phyloP scores from a whole-genome alignment of 1,140 invertebrate species.

The Calliopsis andreniformis region DNA sequence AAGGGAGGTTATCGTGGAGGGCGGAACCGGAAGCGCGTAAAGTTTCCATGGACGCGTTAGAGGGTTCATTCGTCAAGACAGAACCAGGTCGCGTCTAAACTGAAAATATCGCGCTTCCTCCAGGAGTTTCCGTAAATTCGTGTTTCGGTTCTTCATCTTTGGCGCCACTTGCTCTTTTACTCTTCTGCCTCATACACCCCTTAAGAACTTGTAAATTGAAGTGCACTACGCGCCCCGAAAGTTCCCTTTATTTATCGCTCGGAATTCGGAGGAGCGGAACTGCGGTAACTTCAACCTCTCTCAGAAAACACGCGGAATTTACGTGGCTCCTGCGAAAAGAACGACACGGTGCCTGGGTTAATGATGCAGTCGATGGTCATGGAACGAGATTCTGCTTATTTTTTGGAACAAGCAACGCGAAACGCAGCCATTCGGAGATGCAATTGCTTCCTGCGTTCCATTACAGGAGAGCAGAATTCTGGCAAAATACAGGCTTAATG shows the following conservation, averaged over 20 bases:
- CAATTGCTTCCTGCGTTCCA: background rate
- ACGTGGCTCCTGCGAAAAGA: slow-evolving; percentile 16
- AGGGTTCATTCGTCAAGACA: slow-evolving; percentile 38
- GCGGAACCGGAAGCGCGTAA: background rate
- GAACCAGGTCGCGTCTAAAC: slow-evolving; percentile 53
- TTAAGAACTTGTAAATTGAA: slow-evolving; percentile 50
- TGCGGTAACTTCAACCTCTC: slow-evolving; percentile 14
- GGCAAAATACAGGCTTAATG: background rate
- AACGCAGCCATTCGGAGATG: background rate
- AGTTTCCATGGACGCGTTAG: background rate
- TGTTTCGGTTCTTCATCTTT: slow-evolving; percentile 46
- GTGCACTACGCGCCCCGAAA: background rate
- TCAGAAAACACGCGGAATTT: slow-evolving; percentile 26
- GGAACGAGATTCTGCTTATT: background rate
- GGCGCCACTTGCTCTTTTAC: background rate
- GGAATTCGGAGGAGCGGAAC: slow-evolving; percentile 11
- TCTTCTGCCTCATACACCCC: background rate
- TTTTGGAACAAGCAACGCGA: background rate
- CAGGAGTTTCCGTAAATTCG: slow-evolving; percentile 25
- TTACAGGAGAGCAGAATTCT: background rate
- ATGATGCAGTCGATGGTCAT: background rate
- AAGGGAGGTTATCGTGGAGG: too few species aligned
- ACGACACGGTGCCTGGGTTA: slow-evolving; percentile 4
- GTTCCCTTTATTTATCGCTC: slow-evolving; percentile 20
- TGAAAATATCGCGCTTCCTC: slow-evolving; percentile 46